Percentiles rank a stretch among this genome's conserved stretches.
phyloP scores from a whole-genome alignment of 2,888 invertebrate genomes.

The Synergus umbraculus region DNA sequence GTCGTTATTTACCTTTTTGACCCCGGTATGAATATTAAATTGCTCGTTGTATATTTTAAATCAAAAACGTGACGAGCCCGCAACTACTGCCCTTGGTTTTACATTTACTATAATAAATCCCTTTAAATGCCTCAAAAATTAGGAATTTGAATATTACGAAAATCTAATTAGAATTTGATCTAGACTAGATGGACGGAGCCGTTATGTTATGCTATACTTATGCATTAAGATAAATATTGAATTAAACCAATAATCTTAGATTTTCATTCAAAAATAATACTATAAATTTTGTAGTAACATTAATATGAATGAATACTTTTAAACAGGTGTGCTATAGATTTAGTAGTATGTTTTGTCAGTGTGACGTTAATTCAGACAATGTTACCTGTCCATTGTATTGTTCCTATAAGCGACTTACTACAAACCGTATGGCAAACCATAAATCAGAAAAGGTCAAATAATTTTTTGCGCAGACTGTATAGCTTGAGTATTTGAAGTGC shows the following conservation, averaged over 20 bases:
- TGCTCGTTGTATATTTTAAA: neutral
- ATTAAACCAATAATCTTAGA: no score
- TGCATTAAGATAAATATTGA: no score
- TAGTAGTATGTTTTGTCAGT: neutral
- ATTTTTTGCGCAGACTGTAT: conserved; percentile 26
- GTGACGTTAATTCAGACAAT: neutral
- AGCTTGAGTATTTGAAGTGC: conserved; percentile 20
- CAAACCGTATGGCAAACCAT: neutral
- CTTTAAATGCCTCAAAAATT: no score
- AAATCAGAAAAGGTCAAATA: conserved; percentile 10
- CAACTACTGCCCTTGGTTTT: no score
- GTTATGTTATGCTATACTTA: no score
- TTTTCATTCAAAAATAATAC: no score
- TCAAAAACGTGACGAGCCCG: neutral
- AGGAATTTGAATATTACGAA: no score
- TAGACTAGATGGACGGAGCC: no score
- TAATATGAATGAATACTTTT: neutral
- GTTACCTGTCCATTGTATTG: neutral
- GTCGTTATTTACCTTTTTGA: neutral
- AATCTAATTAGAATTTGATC: no score
- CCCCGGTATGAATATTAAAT: neutral
- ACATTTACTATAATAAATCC: no score
- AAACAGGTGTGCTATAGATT: neutral
- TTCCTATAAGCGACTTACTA: neutral
- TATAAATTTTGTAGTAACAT: neutral